Base-by-base conservation (phyloP, 2,113 vertebrate genomes). In the Lepus americanus region DNA sequence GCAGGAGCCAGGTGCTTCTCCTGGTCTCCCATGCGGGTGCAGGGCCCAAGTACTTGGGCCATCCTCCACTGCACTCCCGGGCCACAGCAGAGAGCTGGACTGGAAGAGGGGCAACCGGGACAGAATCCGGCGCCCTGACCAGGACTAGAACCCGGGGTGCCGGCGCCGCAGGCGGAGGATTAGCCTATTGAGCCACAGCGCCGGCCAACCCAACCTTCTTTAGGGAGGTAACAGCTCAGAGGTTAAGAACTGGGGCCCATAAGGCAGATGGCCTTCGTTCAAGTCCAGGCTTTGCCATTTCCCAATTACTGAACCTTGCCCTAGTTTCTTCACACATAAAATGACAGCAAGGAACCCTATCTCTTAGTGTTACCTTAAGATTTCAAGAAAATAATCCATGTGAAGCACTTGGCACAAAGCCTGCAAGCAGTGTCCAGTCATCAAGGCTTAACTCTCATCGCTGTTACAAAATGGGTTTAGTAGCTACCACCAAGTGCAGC, bases 321-420 rank as follows among this genome's bases (percentile, higher is more conserved):
- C 63, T 84, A 51, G 66, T 59, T 78, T 93, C 51, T 89, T 19
- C 49, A 84, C 33, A 66, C 88, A 23, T 31, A 88, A 89, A 82
- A 89, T 70, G 19, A 73, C 8, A 90, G 63, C 81, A 77, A 67
- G 25, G 27, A 19, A 9, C 53, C 33, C 82, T 66, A 77, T 90
- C 23, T 80, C 55, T 94, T 27, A 49, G 44, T 90, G 29, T 22
- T 53, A n/a, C 67, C 91, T 39, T 4, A 89, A 76, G 25, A 93
- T 87, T 39, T 90, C 86, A 66, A 11, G 44, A 44, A 44, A 44
- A 44, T 25, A 90, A 84, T 72, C 70, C 16, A 72, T 25, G 39
- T 6, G 17, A 76, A 69, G 59, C 49, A 82, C 80, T 74, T 69
- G 87, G 51, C 44, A 49, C 8, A 88, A 16, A 74, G 39, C 33